These are phyloP conservation scores for Philopedon plagiatum DNA, from an alignment of 2,888 invertebrate species.

Conservation along the genomic window DNA sequence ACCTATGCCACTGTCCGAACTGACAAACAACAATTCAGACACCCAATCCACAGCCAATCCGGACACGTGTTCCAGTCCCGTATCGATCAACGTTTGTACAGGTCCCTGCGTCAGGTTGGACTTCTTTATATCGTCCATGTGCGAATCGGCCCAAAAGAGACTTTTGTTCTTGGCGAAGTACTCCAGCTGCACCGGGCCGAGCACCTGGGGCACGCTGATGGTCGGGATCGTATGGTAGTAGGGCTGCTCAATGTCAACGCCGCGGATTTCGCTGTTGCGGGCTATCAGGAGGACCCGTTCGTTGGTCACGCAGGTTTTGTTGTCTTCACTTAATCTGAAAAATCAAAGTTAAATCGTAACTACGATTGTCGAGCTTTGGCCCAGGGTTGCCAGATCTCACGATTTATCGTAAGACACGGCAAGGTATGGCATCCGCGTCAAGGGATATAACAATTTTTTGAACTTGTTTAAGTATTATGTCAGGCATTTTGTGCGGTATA, in stretches of 20 bases:
- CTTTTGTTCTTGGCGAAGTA: conserved; percentile 77
- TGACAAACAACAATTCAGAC: conserved; percentile 81
- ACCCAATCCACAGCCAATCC: conserved; percentile 90
- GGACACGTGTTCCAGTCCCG: conserved; percentile 75
- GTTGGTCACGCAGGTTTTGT: conserved; percentile 80
- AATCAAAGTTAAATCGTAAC: no score
- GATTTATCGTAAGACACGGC: no score
- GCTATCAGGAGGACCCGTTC: conserved; percentile 86
- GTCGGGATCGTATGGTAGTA: conserved; percentile 87
- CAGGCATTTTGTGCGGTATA: no score
- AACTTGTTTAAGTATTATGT: no score
- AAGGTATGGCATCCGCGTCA: no score
- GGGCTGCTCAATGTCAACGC: conserved; percentile 78
- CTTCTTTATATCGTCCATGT: conserved; percentile 81
- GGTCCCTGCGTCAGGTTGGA: conserved; percentile 79
- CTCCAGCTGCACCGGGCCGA: conserved; percentile 80
- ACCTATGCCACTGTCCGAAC: conserved; percentile 74
- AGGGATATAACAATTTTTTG: no score
- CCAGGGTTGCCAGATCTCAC: no score
- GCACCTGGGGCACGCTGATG: conserved; percentile 80
- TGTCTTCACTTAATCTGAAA: conserved; percentile 72
- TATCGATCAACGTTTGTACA: conserved; percentile 81
- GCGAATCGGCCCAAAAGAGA: conserved; percentile 85
- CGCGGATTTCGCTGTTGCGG: conserved; percentile 83
- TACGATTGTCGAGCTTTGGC: no score